Base-by-base conservation (phyloP, 2,797 vertebrate species). In the Myotis findleyi region DNA sequence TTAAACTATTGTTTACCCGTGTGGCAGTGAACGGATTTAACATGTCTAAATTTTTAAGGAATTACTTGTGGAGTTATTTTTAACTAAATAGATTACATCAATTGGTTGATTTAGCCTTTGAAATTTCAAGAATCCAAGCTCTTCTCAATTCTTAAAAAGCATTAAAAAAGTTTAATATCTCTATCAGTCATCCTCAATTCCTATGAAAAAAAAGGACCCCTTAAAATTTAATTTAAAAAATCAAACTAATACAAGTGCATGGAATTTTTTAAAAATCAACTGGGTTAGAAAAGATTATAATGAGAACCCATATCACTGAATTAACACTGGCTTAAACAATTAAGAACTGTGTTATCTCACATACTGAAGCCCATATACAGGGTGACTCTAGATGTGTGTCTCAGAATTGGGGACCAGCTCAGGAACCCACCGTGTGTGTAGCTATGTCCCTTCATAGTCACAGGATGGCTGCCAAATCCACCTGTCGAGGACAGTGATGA, bases 121-220 rank as follows among this genome's bases (percentile, higher is more conserved):
- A 93, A 86, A 89, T 86, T 87, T 53, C 20, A 95, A 93, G 33
- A 91, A 68, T 16, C 13, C 9, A 68, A 85, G 23, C 18, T 93
- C 55, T 79, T 92, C 30, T 82, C 14, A 51, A 18, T 44, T 81
- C 62, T 16, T 76, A 33, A 55, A 30, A 93, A 77, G 17, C 75
- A 62, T 8, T 36, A 13, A 53, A 69, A 38, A 83, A 88, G 47
- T 41, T n/a, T 55, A 75, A 51, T 36, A 51, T 82, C 33, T 89
- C 71, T 0, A 72, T 23, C 12, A 20, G 1, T 85, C 47, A 7
- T 51, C 23, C 21, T 87, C 47, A 38, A 59, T 16, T 6, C 8
- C 81, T 88, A 82, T 21, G 14, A 21, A 21, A 38, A 38, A 80
- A 94, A 69, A 79, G 3, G 2, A 25, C 23, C 13, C 10, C 51